Conservation (phyloP, 2,888 invertebrate species). For the Cheilosia grossa region DNA sequence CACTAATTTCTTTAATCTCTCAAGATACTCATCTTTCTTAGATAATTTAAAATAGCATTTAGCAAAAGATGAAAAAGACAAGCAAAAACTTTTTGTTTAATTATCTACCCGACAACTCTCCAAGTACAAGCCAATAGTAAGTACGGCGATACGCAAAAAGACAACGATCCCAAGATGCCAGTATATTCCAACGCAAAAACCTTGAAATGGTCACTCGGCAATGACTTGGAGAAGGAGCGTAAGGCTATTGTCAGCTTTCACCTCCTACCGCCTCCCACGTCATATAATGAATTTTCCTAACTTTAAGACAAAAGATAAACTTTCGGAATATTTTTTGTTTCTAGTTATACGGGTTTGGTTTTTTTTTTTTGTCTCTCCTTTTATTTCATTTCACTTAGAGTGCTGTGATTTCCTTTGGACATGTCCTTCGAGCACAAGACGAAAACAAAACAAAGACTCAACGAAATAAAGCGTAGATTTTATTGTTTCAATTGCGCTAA, state of each 20-base stretch:
- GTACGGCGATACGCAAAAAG: constrained; percentile 4
- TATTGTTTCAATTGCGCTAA: constrained; percentile 69
- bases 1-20: constrained; percentile 63
- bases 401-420: constrained; percentile 72
- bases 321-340: constrained; percentile 55
- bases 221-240: constrained; percentile 48
- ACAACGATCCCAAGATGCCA: constrained; percentile 31
- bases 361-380: not conserved
- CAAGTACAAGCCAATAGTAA: constrained; percentile 40
- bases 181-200: constrained; percentile 38
- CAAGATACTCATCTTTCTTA: constrained; percentile 17
- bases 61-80: constrained; percentile 16
- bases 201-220: constrained; percentile 60
- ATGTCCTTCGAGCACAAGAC: constrained; percentile 63
- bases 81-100: constrained; percentile 51
- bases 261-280: constrained; percentile 15
- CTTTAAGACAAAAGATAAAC: constrained; percentile 66
- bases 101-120: constrained; percentile 65
- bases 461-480: constrained; percentile 69
- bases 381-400: constrained; percentile 58
- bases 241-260: constrained; percentile 42
- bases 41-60: constrained; percentile 33
- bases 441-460: constrained; percentile 60
- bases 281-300: constrained; percentile 60
- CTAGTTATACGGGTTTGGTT: constrained; percentile 16